Percentiles rank a stretch among this genome's conserved stretches.
Conservation (phyloP, 2,888 invertebrate genomes). For the Nasonia oneida region DNA sequence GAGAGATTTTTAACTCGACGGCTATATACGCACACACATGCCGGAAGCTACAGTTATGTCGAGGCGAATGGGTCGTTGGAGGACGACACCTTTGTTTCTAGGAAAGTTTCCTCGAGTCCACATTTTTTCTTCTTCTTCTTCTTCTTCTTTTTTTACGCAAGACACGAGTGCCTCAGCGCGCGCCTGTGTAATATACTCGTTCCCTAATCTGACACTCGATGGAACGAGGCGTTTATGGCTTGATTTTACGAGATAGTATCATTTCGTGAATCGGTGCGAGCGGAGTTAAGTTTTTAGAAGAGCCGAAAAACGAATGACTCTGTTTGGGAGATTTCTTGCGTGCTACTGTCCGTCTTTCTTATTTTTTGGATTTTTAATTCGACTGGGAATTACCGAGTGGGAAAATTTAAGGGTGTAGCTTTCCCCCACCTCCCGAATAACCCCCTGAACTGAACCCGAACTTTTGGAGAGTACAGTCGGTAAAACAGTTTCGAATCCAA, state of each 20-base stretch:
- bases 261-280: constrained; percentile 20
- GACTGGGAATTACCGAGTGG: no score
- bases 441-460: no score
- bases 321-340: neutral
- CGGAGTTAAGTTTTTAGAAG: constrained; percentile 3
- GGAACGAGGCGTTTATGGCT: constrained; percentile 50
- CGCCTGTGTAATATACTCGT: constrained; percentile 46
- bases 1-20: neutral
- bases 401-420: no score
- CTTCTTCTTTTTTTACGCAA: neutral
- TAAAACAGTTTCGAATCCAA: no score
- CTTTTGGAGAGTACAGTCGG: no score
- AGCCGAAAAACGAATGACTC: neutral
- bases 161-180: neutral
- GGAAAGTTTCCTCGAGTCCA: constrained; percentile 22
- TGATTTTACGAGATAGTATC: constrained; percentile 36
- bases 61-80: constrained; percentile 6
- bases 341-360: neutral
- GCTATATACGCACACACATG: neutral
- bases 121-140: neutral
- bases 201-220: constrained; percentile 28
- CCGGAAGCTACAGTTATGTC: constrained; percentile 41
- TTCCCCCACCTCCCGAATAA: no score
- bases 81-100: constrained; percentile 54
- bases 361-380: neutral